A percentile compares a stretch with the other conserved stretches of the same genome.
These are phyloP conservation scores for Pangasius macronema DNA, from an alignment of 2,797 vertebrate genomes.

Conservation along the genomic window DNA sequence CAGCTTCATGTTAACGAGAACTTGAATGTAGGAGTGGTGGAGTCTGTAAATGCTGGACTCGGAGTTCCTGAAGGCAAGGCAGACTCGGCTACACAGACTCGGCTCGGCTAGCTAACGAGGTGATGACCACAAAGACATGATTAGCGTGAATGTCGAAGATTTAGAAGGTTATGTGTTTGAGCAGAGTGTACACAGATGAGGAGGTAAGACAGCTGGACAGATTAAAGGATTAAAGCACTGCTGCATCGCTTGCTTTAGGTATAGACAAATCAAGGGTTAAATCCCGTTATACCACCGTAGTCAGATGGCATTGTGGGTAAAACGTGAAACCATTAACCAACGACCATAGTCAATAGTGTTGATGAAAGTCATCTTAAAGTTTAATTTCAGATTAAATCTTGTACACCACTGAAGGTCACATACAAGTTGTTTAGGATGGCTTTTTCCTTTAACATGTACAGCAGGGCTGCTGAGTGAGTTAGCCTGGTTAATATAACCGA, in stretches of 20 bases:
- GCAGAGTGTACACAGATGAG: not conserved
- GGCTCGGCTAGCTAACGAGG: not conserved
- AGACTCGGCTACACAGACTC: not conserved
- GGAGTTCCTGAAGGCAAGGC: not conserved
- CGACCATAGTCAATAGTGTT: not conserved
- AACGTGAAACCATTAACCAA: not conserved
- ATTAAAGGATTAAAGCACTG: not conserved
- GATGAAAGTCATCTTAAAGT: not conserved
- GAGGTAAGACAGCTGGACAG: not conserved
- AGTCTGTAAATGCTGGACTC: not conserved
- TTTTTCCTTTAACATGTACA: not conserved
- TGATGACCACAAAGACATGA: not conserved
- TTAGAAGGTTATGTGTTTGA: not conserved
- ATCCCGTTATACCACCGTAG: not conserved
- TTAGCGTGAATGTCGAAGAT: not conserved
- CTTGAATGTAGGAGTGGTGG: too few species aligned
- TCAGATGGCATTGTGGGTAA: not conserved
- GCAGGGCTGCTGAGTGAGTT: not conserved
- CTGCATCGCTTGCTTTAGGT: not conserved
- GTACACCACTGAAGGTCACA: not conserved
- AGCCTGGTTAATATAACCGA: not conserved
- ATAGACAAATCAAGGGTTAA: not conserved
- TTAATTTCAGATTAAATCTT: not conserved
- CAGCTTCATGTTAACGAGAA: not conserved
- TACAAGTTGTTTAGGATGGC: not conserved